Base-by-base conservation (phyloP, 2,113 vertebrate species). In the Dipodomys stephensi region DNA sequence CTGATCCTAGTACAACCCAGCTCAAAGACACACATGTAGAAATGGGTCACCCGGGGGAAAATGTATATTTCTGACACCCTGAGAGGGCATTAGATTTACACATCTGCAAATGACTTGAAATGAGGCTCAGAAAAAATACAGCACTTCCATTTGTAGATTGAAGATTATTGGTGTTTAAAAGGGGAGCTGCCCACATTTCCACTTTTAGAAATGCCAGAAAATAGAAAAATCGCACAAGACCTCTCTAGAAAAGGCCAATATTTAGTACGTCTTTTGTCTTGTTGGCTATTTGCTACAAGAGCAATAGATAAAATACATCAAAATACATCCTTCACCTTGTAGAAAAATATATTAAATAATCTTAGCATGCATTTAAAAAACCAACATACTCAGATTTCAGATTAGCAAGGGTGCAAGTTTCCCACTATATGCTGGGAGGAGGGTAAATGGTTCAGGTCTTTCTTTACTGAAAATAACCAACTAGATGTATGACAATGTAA, bases 191-290 rank as follows among this genome's bases (percentile, higher is more conserved):
- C 84, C 6, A 44, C 1, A 49, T 83, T 92, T 95, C 57, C 2
- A 53, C 35, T 73, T 93, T 93, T 71, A 97, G 91, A 4, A 73
- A 68, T 46, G 46, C 46, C 96, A 93, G 92, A 87, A 93, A 97
- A 92, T 62, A 97, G 78, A 94, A 94, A 93, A 89, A 96, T 93
- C 35, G 87, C 94, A 96, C 97, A 79, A 79, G 53, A 87, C 69
- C 95, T 94, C 76, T 97, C 94, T 96, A 11, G 27, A n/a, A 89
- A 87, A 84, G 57, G 13, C 35, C 30, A 68, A 6, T 68, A 78
- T 39, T 90, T 90, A 23, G 23, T 16, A 28, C 32, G 4, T 64
- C 53, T 76, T 68, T 92, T 46, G 86, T 94, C 39, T 92, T 62
- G 67, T 49, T 19, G 57, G 11, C 46, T 73, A 5, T 91, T 68